These are phyloP conservation scores for Sinelater perroti DNA, from an alignment of 2,888 invertebrate genomes.

Conservation along the genomic window DNA sequence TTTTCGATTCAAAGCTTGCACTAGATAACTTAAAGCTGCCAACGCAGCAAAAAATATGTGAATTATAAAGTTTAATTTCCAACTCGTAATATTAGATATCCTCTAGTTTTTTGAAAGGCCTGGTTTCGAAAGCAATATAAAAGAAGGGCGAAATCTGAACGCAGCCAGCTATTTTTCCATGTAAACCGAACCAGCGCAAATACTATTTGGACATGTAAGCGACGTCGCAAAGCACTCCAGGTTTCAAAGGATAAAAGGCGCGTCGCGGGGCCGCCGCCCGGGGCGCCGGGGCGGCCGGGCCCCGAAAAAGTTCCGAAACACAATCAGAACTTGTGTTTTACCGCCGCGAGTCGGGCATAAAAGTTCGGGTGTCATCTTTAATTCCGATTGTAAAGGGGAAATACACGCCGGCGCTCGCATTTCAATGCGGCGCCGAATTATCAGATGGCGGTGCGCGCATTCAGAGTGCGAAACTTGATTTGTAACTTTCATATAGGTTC, in stretches of 20 bases:
- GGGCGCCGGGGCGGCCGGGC: background rate
- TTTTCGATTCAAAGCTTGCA: too few relatives aligned
- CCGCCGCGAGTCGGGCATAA: conserved; percentile 49
- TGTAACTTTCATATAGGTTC: conserved; percentile 31
- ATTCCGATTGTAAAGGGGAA: conserved; percentile 52
- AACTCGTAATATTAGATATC: too few relatives aligned
- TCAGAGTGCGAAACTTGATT: conserved; percentile 26
- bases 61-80: too few relatives aligned
- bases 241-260: conserved; percentile 13
- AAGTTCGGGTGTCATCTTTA: conserved; percentile 53
- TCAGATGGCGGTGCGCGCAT: conserved; percentile 46
- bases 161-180: too few relatives aligned
- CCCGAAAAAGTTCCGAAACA: conserved; percentile 46
- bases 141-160: too few relatives aligned
- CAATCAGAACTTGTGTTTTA: conserved; percentile 55
- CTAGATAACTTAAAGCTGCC: too few relatives aligned
- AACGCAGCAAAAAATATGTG: too few relatives aligned
- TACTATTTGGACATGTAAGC: conserved; percentile 7
- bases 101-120: too few relatives aligned
- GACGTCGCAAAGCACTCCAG: conserved; percentile 7
- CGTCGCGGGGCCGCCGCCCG: too few relatives aligned
- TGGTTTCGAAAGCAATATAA: too few relatives aligned
- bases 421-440: conserved; percentile 48
- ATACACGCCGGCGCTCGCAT: conserved; percentile 47
- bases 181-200: too few relatives aligned